phyloP scores from a whole-genome alignment of 2,113 vertebrate species.

The Orthonyx spaldingii region DNA sequence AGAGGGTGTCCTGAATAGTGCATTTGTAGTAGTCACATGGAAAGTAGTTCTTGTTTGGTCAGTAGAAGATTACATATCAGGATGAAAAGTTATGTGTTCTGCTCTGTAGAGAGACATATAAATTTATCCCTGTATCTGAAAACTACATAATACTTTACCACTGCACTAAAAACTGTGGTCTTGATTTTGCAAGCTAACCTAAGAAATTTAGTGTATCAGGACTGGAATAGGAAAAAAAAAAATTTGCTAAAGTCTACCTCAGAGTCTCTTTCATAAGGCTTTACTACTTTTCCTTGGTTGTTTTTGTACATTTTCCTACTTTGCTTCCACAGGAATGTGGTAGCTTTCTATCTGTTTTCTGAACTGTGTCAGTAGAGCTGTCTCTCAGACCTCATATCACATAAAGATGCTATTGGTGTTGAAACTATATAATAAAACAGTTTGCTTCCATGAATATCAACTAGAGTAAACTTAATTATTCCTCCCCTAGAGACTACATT shows the following conservation, averaged over 20 bases:
- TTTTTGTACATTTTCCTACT: background rate
- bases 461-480: background rate
- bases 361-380: background rate
- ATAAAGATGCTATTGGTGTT: background rate
- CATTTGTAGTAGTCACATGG: background rate
- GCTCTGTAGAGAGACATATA: background rate
- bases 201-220: background rate
- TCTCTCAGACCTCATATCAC: background rate
- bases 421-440: background rate
- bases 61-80: background rate
- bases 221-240: background rate
- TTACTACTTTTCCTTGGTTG: background rate
- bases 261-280: background rate
- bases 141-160: background rate
- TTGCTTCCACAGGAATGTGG: background rate
- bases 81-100: background rate
- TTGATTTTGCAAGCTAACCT: background rate
- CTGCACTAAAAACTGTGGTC: background rate
- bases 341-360: background rate
- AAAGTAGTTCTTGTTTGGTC: background rate
- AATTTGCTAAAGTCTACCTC: background rate
- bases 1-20: background rate
- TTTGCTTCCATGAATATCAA: background rate
- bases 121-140: background rate
- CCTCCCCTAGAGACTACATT: background rate